Evolutionary conservation across 64 coral and sea anemone genomes (phyloP).

Genomic region (Montipora efflorescens): DNA sequence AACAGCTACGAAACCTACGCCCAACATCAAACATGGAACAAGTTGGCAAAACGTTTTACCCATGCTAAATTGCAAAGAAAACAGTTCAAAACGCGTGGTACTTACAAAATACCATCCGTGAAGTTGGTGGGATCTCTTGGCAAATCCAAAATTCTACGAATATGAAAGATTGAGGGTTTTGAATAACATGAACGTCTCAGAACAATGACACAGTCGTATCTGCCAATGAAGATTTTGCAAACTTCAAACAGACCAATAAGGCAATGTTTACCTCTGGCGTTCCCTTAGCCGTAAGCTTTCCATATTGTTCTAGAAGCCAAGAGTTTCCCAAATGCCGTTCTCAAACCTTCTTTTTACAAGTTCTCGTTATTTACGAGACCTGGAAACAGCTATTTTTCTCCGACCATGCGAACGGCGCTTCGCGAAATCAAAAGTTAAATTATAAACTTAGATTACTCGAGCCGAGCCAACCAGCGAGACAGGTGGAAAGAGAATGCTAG

Average conservation of each 20-base stretch:
- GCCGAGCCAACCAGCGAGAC: neutral
- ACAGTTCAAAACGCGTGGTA: neutral
- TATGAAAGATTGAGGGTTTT: neutral
- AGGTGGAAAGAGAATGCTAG: conserved; percentile 27
- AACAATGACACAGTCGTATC: conserved; percentile 38
- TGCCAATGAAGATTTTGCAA: conserved; percentile 38
- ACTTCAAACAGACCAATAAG: conserved; percentile 24
- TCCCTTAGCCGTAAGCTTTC: conserved; percentile 38
- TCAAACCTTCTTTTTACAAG: neutral
- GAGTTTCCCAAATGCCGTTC: neutral
- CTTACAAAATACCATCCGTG: neutral
- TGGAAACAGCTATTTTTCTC: neutral
- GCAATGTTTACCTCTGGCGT: conserved; percentile 51
- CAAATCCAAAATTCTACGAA: conserved; percentile 43
- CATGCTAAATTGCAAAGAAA: neutral
- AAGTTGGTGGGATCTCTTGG: neutral
- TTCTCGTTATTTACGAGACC: neutral
- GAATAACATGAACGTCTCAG: neutral
- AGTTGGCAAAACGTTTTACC: neutral
- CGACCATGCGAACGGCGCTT: neutral
- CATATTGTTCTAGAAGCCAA: neutral
- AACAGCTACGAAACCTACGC: neutral
- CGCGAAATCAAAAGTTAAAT: conserved; percentile 7
- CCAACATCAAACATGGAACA: neutral
- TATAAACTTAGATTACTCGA: conserved; percentile 37